These are phyloP conservation scores for Lerista edwardsae DNA, from an alignment of 2,797 vertebrate genomes.

Conservation along the genomic window DNA sequence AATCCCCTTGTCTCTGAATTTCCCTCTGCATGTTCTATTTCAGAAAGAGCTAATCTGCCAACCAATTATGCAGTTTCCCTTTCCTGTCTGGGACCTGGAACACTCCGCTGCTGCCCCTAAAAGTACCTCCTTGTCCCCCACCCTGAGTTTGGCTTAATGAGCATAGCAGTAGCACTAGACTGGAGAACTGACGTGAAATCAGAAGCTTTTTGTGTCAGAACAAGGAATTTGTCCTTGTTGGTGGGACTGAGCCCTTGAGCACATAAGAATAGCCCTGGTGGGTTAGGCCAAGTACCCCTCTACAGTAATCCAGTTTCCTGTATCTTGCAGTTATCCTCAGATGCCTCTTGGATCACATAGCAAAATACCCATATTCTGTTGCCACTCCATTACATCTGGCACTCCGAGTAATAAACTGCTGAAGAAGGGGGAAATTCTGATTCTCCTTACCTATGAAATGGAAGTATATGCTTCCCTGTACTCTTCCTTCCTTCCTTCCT, in stretches of 20 bases:
- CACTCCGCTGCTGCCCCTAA: neutral
- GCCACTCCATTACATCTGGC: too few species aligned
- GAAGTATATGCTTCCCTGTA: neutral
- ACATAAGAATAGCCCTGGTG: too few species aligned
- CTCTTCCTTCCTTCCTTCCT: too few species aligned
- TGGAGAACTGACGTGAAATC: neutral
- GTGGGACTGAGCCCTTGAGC: neutral
- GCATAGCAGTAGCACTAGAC: neutral
- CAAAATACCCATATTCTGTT: too few species aligned
- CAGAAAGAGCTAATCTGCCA: conserved; percentile 17
- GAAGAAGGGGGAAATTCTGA: neutral
- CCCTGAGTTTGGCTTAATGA: neutral
- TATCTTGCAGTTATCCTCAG: too few species aligned
- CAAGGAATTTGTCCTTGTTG: neutral
- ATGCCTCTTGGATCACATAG: too few species aligned
- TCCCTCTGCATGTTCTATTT: conserved; percentile 16
- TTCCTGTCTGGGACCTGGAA: neutral
- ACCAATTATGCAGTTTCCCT: neutral
- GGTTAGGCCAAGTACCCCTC: too few species aligned
- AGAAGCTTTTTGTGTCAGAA: neutral
- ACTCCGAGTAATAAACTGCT: neutral
- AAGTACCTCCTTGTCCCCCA: neutral
- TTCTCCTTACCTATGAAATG: neutral
- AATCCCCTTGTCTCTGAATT: conserved; percentile 23
- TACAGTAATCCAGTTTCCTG: too few species aligned